These are phyloP conservation scores for Bettongia penicillata DNA, from an alignment of 2,113 vertebrate species.

Conservation along the genomic window DNA sequence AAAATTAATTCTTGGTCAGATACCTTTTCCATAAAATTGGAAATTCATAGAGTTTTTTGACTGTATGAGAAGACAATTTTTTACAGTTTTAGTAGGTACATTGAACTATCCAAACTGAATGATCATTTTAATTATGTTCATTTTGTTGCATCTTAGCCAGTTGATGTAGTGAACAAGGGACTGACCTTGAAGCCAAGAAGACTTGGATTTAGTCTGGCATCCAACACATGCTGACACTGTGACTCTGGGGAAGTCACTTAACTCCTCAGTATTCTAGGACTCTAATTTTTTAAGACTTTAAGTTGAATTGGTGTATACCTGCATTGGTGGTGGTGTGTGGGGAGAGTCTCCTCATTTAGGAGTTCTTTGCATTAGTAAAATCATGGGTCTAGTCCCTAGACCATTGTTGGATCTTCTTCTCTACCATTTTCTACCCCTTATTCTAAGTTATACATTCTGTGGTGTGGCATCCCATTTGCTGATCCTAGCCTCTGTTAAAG, in stretches of 20 bases:
- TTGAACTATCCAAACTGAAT: background rate
- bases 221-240: too few species aligned
- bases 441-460: conserved; percentile 24
- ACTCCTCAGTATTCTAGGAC: background rate
- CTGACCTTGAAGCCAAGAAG: background rate
- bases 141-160: background rate
- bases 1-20: conserved; percentile 28
- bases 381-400: background rate
- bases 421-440: conserved; percentile 47
- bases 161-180: background rate
- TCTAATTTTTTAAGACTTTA: background rate
- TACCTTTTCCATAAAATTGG: conserved; percentile 29
- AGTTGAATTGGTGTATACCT: background rate
- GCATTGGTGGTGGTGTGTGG: background rate
- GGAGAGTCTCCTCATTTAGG: background rate
- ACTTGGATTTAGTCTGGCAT: too few species aligned
- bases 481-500: conserved; percentile 2
- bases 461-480: conserved; percentile 41
- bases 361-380: background rate
- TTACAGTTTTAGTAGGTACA: background rate
- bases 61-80: background rate
- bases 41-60: conserved; percentile 32
- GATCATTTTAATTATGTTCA: conserved; percentile 23
- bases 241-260: too few species aligned
- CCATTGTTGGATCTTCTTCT: background rate